These are phyloP conservation scores for Cephalopholis sonnerati DNA, from an alignment of 2,113 vertebrate species.

Conservation along the genomic window DNA sequence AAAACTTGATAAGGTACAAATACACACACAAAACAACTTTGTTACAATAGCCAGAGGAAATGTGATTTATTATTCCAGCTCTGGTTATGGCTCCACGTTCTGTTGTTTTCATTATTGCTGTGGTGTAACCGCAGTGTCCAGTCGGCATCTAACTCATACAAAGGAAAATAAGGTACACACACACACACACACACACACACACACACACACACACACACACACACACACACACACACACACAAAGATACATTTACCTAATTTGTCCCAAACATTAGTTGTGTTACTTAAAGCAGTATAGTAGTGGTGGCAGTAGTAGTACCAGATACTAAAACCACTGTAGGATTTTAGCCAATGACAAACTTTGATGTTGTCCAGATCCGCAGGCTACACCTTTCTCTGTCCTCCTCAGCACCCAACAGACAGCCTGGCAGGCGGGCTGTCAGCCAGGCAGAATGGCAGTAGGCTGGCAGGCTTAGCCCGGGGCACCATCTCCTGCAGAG, in stretches of 20 bases:
- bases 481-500: slow-evolving; percentile 70
- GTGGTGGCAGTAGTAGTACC: neutral
- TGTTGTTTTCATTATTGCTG: too few species aligned
- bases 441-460: slow-evolving; percentile 70
- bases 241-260: neutral
- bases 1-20: too few species aligned
- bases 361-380: slow-evolving; percentile 60
- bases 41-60: too few species aligned
- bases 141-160: too few species aligned
- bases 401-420: slow-evolving; percentile 72
- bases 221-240: too few species aligned
- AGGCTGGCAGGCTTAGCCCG: slow-evolving; percentile 73
- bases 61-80: too few species aligned
- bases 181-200: too few species aligned
- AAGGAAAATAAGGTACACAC: too few species aligned
- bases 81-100: too few species aligned
- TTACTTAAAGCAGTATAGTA: neutral
- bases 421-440: slow-evolving; percentile 73
- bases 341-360: slow-evolving; percentile 56
- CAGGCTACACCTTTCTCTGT: slow-evolving; percentile 73
- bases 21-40: too few species aligned
- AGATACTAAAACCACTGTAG: slow-evolving; percentile 34
- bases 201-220: too few species aligned
- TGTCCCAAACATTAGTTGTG: neutral
- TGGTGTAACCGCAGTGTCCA: too few species aligned